phyloP scores from a whole-genome alignment of 35 echinoderm and acorn worm species.

The Ophiothrix spiculata region DNA sequence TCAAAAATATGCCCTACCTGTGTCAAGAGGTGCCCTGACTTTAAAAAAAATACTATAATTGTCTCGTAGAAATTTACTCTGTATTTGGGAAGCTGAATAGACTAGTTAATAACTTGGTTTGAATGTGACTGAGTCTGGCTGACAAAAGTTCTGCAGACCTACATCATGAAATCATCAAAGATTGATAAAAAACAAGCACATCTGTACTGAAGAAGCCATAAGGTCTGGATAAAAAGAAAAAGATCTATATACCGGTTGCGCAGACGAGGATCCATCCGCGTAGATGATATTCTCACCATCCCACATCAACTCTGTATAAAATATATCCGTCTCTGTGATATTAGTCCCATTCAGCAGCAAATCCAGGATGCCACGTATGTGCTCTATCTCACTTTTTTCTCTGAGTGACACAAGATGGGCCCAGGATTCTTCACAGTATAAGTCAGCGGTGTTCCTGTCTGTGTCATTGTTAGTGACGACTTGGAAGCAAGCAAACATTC shows the following conservation, averaged over 20 bases:
- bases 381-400: slow-evolving; percentile 18
- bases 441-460: slow-evolving; percentile 11
- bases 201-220: too few species aligned
- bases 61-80: too few species aligned
- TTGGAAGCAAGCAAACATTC: slow-evolving; percentile 60
- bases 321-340: background rate
- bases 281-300: slow-evolving; percentile 14
- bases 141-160: too few species aligned
- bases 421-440: slow-evolving; percentile 23
- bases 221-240: too few species aligned
- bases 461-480: slow-evolving; percentile 40
- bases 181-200: too few species aligned
- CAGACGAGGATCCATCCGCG: slow-evolving; percentile 11
- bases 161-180: too few species aligned
- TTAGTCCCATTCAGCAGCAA: background rate
- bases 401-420: slow-evolving; percentile 54
- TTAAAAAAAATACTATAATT: too few species aligned
- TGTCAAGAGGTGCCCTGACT: too few species aligned
- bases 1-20: too few species aligned
- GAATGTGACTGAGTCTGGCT: too few species aligned
- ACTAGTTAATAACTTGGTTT: too few species aligned
- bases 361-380: background rate
- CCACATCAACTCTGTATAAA: slow-evolving; percentile 38
- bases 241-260: background rate
- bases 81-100: too few species aligned